A percentile compares a stretch with the other conserved stretches of the same genome.
These are phyloP conservation scores for Loriculus beryllinus DNA, from an alignment of 2,797 vertebrate genomes.

Conservation along the genomic window DNA sequence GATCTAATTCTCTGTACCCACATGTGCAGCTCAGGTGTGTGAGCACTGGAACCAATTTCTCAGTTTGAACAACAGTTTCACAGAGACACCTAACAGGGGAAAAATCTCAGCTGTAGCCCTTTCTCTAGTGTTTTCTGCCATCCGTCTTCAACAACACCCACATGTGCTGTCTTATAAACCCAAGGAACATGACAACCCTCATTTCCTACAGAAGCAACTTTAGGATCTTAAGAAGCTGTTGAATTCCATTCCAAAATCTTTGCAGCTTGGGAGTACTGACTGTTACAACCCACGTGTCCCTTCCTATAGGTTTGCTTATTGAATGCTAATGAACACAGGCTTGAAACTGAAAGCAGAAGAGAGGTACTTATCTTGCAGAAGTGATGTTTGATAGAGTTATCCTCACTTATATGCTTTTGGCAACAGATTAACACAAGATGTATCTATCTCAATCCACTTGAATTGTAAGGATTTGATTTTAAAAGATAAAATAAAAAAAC, in stretches of 20 bases:
- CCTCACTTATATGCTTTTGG: not conserved
- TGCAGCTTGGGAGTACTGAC: not conserved
- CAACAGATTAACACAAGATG: not conserved
- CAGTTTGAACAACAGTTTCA: not conserved
- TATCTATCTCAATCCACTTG: not conserved
- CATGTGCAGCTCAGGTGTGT: not conserved
- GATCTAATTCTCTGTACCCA: not conserved
- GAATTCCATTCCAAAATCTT: conserved; percentile 11
- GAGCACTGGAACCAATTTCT: not conserved
- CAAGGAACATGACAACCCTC: not conserved
- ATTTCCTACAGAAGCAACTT: conserved; percentile 6
- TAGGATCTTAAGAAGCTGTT: not conserved
- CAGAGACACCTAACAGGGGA: not conserved
- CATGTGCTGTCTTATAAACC: not conserved
- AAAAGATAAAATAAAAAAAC: not conserved
- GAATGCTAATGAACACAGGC: not conserved
- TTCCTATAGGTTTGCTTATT: not conserved
- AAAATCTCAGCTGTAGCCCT: not conserved
- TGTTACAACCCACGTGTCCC: not conserved
- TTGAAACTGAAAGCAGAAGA: not conserved
- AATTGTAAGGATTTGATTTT: not conserved
- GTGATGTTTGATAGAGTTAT: not conserved
- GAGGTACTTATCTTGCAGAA: not conserved
- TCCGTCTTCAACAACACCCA: not conserved
- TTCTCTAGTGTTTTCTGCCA: not conserved